phyloP scores from a whole-genome alignment of 2,888 invertebrate genomes.

The Agrochola macilenta region DNA sequence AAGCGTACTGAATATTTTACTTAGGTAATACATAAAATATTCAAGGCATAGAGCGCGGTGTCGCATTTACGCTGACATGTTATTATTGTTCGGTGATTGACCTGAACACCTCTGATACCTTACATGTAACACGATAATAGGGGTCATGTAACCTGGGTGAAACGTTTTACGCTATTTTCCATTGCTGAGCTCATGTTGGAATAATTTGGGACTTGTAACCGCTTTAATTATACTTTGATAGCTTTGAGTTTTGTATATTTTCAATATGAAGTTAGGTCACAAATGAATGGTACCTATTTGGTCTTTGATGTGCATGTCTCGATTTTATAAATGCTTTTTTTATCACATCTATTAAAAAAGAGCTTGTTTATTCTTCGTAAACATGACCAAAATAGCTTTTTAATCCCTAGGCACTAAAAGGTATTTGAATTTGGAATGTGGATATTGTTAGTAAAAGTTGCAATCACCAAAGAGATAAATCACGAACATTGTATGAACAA shows the following conservation, averaged over 20 bases:
- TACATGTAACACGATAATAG: neutral
- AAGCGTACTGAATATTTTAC: no score
- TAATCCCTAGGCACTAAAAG: no score
- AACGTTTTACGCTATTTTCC: conserved; percentile 40
- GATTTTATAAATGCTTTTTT: neutral
- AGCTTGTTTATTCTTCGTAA: no score
- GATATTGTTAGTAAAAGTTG: no score
- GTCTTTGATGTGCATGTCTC: neutral
- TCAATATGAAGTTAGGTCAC: neutral
- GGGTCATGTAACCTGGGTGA: conserved; percentile 18
- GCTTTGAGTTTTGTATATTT: conserved; percentile 23
- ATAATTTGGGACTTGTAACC: conserved; percentile 40
- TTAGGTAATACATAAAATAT: no score
- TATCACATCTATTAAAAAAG: neutral
- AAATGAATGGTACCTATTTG: neutral
- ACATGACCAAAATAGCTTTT: no score
- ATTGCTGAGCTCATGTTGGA: conserved; percentile 33
- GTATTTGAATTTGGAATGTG: no score
- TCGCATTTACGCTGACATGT: no score
- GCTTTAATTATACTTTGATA: conserved; percentile 41
- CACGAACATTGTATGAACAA: no score
- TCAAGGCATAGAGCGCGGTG: no score
- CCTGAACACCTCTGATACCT: conserved; percentile 18
- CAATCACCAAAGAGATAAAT: no score
- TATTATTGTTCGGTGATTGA: no score